Percentiles rank a stretch among this genome's conserved stretches.
Conservation (phyloP, 53 echinoderm and acorn worm species). For the Actinopyga echinites region DNA sequence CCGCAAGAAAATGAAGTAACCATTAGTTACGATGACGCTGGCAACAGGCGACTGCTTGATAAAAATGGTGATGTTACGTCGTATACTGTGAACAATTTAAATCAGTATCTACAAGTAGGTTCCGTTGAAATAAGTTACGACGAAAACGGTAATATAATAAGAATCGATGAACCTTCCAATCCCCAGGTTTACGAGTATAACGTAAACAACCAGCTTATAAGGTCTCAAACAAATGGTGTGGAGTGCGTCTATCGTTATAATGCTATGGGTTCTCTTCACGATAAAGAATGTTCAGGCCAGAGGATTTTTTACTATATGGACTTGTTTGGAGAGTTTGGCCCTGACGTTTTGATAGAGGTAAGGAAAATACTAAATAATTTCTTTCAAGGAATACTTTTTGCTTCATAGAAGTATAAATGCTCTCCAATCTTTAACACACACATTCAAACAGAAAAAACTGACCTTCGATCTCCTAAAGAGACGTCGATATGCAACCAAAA, state of each 20-base stretch:
- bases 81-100: slow-evolving; percentile 50
- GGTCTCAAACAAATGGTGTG: background rate
- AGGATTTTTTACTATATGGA: slow-evolving; percentile 38
- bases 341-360: slow-evolving; percentile 50
- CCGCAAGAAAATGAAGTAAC: slow-evolving; percentile 26
- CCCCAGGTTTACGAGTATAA: background rate
- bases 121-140: slow-evolving; percentile 34
- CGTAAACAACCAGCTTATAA: slow-evolving; percentile 8
- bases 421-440: no score
- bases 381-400: no score
- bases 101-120: slow-evolving; percentile 45
- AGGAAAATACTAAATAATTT: no score
- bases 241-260: slow-evolving; percentile 49
- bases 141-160: slow-evolving; percentile 36
- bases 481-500: no score
- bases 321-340: slow-evolving; percentile 54
- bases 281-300: slow-evolving; percentile 22
- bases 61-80: slow-evolving; percentile 17
- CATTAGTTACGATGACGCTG: slow-evolving; percentile 45
- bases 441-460: no score
- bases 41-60: slow-evolving; percentile 36
- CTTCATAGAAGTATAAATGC: no score
- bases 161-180: background rate
- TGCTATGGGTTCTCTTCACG: slow-evolving; percentile 50
- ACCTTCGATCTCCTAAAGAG: no score